Percentiles rank a stretch among this genome's conserved stretches.
These are phyloP conservation scores for Cantharis lateralis DNA, from an alignment of 2,888 invertebrate genomes.

Conservation along the genomic window DNA sequence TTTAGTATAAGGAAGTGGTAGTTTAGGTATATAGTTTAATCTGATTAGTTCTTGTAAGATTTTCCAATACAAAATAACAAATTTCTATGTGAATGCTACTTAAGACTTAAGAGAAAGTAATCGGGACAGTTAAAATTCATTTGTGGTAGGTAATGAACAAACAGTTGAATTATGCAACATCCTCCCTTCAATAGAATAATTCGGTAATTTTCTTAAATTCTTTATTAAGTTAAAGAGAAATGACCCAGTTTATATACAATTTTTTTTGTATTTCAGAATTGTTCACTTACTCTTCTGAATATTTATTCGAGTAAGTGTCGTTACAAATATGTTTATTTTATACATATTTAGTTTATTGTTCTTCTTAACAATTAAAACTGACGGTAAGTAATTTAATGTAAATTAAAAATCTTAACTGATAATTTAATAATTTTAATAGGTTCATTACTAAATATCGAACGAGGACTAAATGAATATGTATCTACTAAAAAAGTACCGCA, in stretches of 20 bases:
- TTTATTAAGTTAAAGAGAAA: not conserved
- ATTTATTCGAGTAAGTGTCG: not conserved
- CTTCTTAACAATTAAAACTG: not conserved
- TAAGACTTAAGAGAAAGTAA: not conserved
- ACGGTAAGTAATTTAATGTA: not conserved
- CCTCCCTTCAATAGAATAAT: not conserved
- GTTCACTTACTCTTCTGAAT: not conserved
- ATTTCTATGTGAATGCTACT: too few species aligned
- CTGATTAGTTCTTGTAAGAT: too few species aligned
- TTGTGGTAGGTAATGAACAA: not conserved
- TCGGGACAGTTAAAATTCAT: not conserved
- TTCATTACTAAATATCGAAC: slow-evolving; percentile 7
- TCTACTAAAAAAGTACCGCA: slow-evolving; percentile 13
- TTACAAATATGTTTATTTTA: not conserved
- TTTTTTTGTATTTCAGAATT: not conserved
- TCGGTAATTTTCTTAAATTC: not conserved
- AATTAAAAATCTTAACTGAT: not conserved
- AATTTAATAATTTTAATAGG: slow-evolving; percentile 51
- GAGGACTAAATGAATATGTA: slow-evolving; percentile 21
- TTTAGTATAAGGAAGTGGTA: too few species aligned
- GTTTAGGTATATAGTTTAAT: too few species aligned
- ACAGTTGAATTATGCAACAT: not conserved
- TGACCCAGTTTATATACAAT: not conserved
- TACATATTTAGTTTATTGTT: not conserved
- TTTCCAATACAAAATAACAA: too few species aligned